These are phyloP conservation scores for Leucoma salicis DNA, from an alignment of 2,888 invertebrate genomes.

Conservation along the genomic window DNA sequence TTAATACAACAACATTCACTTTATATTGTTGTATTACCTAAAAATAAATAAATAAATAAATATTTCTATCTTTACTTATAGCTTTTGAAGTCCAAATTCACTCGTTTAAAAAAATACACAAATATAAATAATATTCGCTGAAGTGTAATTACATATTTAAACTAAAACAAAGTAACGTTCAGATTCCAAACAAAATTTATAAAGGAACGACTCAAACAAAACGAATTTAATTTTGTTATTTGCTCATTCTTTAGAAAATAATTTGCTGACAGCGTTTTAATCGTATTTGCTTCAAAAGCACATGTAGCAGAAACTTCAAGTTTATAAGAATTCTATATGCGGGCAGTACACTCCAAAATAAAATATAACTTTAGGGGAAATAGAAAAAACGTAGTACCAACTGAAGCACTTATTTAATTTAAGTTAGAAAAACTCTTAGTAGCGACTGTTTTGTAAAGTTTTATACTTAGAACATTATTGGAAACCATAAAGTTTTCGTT, in stretches of 20 bases:
- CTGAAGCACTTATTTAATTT: constrained; percentile 31
- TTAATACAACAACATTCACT: no score
- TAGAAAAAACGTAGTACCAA: constrained; percentile 19
- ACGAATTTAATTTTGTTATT: neutral
- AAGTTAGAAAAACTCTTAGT: constrained; percentile 33
- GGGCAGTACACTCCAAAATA: constrained; percentile 8
- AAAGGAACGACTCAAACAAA: neutral
- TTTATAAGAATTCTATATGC: constrained; percentile 3
- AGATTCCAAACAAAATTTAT: neutral
- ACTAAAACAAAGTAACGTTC: no score
- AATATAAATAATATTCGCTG: no score
- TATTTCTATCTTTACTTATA: no score
- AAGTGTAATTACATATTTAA: no score
- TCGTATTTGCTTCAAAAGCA: constrained; percentile 1
- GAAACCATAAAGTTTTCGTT: constrained; percentile 27
- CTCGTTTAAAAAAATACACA: no score
- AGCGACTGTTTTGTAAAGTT: constrained; percentile 20
- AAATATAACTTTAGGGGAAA: constrained; percentile 13
- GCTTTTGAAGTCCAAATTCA: no score
- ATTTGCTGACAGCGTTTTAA: neutral
- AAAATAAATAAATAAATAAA: no score
- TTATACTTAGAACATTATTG: constrained; percentile 10
- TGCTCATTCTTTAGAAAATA: neutral
- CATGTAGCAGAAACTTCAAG: constrained; percentile 5
- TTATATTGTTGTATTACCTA: no score